phyloP scores from a whole-genome alignment of 1,140 invertebrate genomes.

The Berghia stephanieae region DNA sequence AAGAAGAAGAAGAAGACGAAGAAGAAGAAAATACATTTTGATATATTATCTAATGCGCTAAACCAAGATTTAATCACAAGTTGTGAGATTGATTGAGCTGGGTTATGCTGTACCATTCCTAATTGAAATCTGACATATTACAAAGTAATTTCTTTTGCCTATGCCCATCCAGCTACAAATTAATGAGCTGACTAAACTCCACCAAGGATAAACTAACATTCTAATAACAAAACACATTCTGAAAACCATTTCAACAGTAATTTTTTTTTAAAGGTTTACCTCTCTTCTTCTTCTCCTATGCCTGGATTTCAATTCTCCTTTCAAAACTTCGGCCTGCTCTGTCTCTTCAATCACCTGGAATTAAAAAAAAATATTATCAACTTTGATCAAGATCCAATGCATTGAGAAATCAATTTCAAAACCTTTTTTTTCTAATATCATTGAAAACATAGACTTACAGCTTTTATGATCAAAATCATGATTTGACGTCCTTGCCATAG shows the following conservation, averaged over 20 bases:
- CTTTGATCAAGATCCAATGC: too few relatives aligned
- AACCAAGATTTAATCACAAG: neutral
- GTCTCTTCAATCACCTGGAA: slow-evolving; percentile 30
- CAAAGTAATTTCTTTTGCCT: neutral
- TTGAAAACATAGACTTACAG: too few relatives aligned
- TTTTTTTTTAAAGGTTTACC: too few relatives aligned
- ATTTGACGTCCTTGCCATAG: too few relatives aligned
- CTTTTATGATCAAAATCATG: too few relatives aligned
- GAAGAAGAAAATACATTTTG: neutral
- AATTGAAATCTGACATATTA: neutral
- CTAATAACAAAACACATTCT: too few relatives aligned
- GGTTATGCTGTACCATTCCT: neutral
- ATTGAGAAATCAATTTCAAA: too few relatives aligned
- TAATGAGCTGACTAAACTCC: neutral
- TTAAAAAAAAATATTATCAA: neutral
- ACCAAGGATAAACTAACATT: too few relatives aligned
- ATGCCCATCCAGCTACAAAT: neutral
- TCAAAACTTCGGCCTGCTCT: slow-evolving; percentile 15
- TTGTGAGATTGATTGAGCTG: neutral
- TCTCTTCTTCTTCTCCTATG: slow-evolving; percentile 33
- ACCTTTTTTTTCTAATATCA: too few relatives aligned
- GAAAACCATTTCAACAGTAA: too few relatives aligned
- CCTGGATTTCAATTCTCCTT: slow-evolving; percentile 30
- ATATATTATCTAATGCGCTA: neutral
- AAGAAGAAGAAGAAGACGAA: neutral